A percentile compares a stretch with the other conserved stretches of the same genome.
phyloP scores from a whole-genome alignment of 2,888 invertebrate species.

The Brassicogethes aeneus region DNA sequence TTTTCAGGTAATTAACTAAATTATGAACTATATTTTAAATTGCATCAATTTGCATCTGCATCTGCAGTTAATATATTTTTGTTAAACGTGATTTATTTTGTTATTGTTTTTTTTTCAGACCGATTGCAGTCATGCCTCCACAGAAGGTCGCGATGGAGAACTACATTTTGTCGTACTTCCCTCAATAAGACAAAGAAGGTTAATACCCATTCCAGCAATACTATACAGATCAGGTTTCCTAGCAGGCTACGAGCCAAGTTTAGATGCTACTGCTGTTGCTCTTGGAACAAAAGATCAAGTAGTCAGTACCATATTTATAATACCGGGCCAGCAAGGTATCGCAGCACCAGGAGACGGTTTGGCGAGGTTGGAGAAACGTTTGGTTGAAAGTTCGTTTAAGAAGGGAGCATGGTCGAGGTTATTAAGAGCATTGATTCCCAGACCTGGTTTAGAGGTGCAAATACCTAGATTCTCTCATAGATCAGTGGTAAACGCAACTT shows the following conservation, averaged over 20 bases:
- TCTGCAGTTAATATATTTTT: too few species aligned
- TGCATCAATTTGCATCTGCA: slow-evolving; percentile 4
- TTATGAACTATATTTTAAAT: too few species aligned
- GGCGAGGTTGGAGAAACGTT: slow-evolving; percentile 60
- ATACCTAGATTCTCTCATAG: slow-evolving; percentile 75
- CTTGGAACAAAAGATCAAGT: slow-evolving; percentile 62
- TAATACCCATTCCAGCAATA: slow-evolving; percentile 77
- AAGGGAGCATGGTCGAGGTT: slow-evolving; percentile 66
- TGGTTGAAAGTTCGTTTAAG: slow-evolving; percentile 57
- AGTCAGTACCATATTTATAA: slow-evolving; percentile 69
- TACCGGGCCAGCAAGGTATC: slow-evolving; percentile 80
- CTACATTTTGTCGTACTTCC: slow-evolving; percentile 80
- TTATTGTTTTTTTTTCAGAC: slow-evolving; percentile 51
- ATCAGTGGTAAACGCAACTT: slow-evolving; percentile 72
- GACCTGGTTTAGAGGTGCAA: slow-evolving; percentile 72
- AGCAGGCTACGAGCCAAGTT: slow-evolving; percentile 75
- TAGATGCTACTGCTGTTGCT: slow-evolving; percentile 77
- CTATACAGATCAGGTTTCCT: slow-evolving; percentile 68
- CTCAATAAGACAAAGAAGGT: slow-evolving; percentile 65
- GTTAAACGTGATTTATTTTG: slow-evolving; percentile 4
- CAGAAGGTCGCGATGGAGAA: slow-evolving; percentile 73
- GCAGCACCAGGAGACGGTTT: slow-evolving; percentile 71
- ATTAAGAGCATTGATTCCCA: slow-evolving; percentile 62
- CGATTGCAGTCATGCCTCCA: slow-evolving; percentile 66
- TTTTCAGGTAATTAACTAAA: slow-evolving; percentile 51